Base-by-base conservation (phyloP, 2,113 vertebrate species). In the Paramormyrops kingsleyae region DNA sequence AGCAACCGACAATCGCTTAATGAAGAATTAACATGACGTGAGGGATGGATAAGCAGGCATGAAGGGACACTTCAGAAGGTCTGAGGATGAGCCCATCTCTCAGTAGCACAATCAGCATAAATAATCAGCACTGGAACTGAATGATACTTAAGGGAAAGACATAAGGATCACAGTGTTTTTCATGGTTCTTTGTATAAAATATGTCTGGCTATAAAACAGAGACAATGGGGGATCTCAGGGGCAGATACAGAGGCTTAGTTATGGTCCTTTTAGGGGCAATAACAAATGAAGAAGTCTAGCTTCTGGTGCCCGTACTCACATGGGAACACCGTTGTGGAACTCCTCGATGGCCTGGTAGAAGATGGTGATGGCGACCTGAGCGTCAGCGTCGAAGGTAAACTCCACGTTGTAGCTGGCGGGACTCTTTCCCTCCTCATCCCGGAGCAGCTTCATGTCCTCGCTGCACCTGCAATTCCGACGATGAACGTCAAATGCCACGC, bases 341-440 rank as follows among this genome's bases (percentile, higher is more conserved):
- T 99, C 98, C 92, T 99, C 99, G 0, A 95, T 96, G 87, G 98
- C 98, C 95, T 99, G 99, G 91, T 99, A 99, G 94, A 99, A 99
- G 95, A 99, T 97, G 91, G 98, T 99, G 91, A 99, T 98, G 95
- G 98, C 97, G 90, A 99, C 98, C 0, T 97, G 98, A 3, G 97
- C 95, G 0, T 99, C 99, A 0, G 97, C 97, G 89, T 99, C 99
- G 0, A 99, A 99, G 88, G 97, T 98, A 94, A 99, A 99, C 95
- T 99, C 99, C 31, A 99, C 97, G 0, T 98, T 99, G 95, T 99
- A 99, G 92, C 96, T 96, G 89, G 97, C 96, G 50, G 95, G 95
- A 49, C 96, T 96, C 91, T 95, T 97, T 35, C 91, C 94, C 74
- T 94, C 93, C 88, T 98, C 98, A 0, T 97, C 97, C 0, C 97